Conservation (phyloP, 2,888 invertebrate species). For the Venustoraphidia nigricollis region DNA sequence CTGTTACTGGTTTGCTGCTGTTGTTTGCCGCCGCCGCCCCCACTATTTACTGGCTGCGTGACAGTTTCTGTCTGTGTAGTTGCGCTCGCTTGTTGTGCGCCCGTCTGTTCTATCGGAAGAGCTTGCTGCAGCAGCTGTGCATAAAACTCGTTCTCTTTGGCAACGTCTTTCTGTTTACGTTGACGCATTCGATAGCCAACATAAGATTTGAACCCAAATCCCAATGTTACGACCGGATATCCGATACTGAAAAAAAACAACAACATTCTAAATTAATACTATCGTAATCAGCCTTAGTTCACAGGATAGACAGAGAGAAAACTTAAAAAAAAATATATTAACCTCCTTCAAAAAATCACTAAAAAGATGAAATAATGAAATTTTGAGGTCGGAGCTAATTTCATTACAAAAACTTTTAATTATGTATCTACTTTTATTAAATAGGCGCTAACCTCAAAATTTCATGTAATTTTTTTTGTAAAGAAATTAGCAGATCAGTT, state of each 20-base stretch:
- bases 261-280: constrained; percentile 1
- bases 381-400: too few relatives aligned
- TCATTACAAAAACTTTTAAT: too few relatives aligned
- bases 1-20: constrained; percentile 5
- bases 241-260: constrained; percentile 53
- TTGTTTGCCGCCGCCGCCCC: constrained; percentile 8
- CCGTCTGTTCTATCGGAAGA: constrained; percentile 52
- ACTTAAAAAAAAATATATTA: too few relatives aligned
- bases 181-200: constrained; percentile 79
- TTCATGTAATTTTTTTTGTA: too few relatives aligned
- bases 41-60: constrained; percentile 7
- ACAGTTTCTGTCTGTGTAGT: background rate
- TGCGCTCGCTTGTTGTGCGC: constrained; percentile 11
- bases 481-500: too few relatives aligned
- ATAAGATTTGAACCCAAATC: constrained; percentile 90
- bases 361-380: too few relatives aligned
- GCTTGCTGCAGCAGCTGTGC: constrained; percentile 84
- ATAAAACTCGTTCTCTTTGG: constrained; percentile 90
- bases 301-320: constrained; percentile 9
- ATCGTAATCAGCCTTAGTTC: background rate
- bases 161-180: constrained; percentile 83
- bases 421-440: too few relatives aligned
- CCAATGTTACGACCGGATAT: constrained; percentile 89
- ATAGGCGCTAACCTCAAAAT: too few relatives aligned
- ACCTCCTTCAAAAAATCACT: too few relatives aligned